phyloP scores from a whole-genome alignment of 1,140 invertebrate species.

The Heliconius congener region DNA sequence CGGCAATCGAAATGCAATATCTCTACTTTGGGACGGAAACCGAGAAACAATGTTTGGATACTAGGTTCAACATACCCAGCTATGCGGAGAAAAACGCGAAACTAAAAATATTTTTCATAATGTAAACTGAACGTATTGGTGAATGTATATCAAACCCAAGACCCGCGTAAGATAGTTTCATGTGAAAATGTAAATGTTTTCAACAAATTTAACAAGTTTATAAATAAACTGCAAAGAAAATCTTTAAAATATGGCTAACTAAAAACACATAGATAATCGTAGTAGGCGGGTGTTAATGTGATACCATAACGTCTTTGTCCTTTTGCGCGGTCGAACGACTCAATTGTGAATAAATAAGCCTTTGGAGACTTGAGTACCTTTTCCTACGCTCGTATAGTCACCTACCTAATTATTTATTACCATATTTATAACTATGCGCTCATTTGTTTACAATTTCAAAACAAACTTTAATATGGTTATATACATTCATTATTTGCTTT shows the following conservation, averaged over 20 bases:
- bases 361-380: constrained; percentile 13
- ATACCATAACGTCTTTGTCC: constrained; percentile 16
- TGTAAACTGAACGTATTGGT: too few species aligned
- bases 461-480: not conserved
- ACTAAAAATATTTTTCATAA: too few species aligned
- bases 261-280: not conserved
- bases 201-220: not conserved
- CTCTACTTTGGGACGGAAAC: too few species aligned
- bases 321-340: constrained; percentile 34
- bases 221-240: constrained; percentile 11
- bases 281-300: constrained; percentile 42
- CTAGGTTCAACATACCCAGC: too few species aligned
- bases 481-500: not conserved
- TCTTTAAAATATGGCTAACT: constrained; percentile 22
- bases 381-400: constrained; percentile 39
- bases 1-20: too few species aligned
- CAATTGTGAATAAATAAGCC: constrained; percentile 25
- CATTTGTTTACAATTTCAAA: constrained; percentile 25
- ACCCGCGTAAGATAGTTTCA: too few species aligned
- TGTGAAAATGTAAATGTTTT: not conserved
- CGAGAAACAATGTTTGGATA: too few species aligned
- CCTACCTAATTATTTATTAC: constrained; percentile 34
- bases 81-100: too few species aligned
- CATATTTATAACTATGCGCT: constrained; percentile 30
- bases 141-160: too few species aligned